These are phyloP conservation scores for Erebia epiphron DNA, from an alignment of 2,888 invertebrate species.

Conservation along the genomic window DNA sequence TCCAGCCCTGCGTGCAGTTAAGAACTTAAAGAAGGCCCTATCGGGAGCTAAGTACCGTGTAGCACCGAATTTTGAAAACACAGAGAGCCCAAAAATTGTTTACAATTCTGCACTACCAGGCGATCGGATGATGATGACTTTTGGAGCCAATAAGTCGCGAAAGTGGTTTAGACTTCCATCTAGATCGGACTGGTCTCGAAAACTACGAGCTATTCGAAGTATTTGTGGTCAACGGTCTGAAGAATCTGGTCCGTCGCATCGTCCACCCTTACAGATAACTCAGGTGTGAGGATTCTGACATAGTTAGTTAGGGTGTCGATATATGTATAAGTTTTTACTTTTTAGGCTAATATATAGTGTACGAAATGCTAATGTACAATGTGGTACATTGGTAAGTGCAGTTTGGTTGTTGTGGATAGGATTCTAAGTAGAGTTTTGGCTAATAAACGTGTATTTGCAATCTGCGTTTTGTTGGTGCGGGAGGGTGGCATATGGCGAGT, in stretches of 20 bases:
- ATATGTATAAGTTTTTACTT: conserved; percentile 7
- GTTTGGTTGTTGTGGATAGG: conserved; percentile 59
- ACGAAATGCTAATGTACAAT: conserved; percentile 22
- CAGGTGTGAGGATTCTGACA: conserved; percentile 64
- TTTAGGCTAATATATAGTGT: conserved; percentile 12
- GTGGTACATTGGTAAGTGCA: conserved; percentile 32
- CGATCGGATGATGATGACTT: conserved; percentile 72
- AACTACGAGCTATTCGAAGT: conserved; percentile 49
- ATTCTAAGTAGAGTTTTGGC: conserved; percentile 73
- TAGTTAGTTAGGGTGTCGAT: neutral
- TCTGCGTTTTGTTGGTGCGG: conserved; percentile 76
- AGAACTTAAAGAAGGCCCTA: conserved; percentile 67
- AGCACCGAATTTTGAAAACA: conserved; percentile 60
- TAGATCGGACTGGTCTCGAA: conserved; percentile 55
- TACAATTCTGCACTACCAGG: conserved; percentile 74
- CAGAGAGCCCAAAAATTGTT: conserved; percentile 75
- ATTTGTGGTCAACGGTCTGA: conserved; percentile 55
- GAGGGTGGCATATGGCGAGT: conserved; percentile 54
- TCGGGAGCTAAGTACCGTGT: conserved; percentile 70
- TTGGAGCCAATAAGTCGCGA: conserved; percentile 63
- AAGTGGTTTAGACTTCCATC: conserved; percentile 66
- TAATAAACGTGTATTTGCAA: conserved; percentile 77
- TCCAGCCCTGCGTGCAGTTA: conserved; percentile 59
- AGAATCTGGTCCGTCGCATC: conserved; percentile 56
- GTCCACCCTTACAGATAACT: conserved; percentile 72